Percentiles rank a stretch among this genome's conserved stretches.
Evolutionary conservation across 2,797 vertebrate genomes (phyloP).

Genomic region (Bufotes viridis): DNA sequence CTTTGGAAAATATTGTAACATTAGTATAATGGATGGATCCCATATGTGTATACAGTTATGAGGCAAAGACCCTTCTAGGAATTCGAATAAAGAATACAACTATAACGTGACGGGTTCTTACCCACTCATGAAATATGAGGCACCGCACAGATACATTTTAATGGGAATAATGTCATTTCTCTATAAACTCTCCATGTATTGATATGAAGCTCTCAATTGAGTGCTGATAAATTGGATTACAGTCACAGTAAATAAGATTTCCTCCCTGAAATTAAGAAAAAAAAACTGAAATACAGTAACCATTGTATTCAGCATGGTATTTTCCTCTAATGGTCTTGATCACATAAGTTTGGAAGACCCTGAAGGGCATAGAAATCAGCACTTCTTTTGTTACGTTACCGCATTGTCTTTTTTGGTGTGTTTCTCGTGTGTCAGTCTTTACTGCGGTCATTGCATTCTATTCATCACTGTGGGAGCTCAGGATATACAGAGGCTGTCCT

Average conservation of each 20-base stretch:
- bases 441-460: background rate
- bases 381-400: background rate
- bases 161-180: conserved; percentile 21
- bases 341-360: background rate
- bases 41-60: conserved; percentile 29
- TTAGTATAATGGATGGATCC: conserved; percentile 44
- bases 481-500: no score
- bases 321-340: background rate
- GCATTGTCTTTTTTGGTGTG: background rate
- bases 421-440: background rate
- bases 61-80: conserved; percentile 39
- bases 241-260: background rate
- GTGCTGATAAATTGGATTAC: background rate
- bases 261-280: background rate
- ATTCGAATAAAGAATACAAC: conserved; percentile 41
- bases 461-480: background rate
- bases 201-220: background rate
- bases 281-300: background rate
- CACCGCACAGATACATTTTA: background rate
- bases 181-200: background rate
- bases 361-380: background rate
- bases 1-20: conserved; percentile 42
- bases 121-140: conserved; percentile 22
- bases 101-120: conserved; percentile 1
- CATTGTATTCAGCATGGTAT: background rate